Base-by-base conservation (phyloP, 2,888 invertebrate species). In the Pristionchus arcanus region DNA sequence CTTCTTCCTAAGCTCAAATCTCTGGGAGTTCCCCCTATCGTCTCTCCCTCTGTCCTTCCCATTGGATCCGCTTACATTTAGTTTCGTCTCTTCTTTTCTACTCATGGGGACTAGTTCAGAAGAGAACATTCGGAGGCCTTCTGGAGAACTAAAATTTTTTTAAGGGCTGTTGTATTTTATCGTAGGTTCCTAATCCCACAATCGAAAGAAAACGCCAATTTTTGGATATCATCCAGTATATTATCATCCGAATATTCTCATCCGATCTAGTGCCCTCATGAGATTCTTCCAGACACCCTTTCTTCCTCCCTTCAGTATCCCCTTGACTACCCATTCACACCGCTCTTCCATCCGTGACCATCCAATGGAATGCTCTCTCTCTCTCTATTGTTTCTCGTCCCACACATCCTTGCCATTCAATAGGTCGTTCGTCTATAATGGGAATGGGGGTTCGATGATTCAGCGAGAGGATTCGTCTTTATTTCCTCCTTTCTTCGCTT, bases 1-100 rank as follows among this genome's bases (percentile, higher is more conserved):
- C 34, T 2, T 16, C 42, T 49, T 49, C 42, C 31, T 74, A 21
- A 74, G 13, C 31, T 37, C 15, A 74, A 55, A 83, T 83, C 83
- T 31, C 83, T 15, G 53, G 53, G 55, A 55, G 83, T 53, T 83
- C 83, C 31, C n/a, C 25, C 11, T n/a, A 25, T 55, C 55, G 16
- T 21, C 21, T 34, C 77, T 7, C 42, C n/a, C 77, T 31, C 68
- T 71, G 68, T 34, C 68, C 68, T 71, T 71, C 68, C 4, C 68
- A 71, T 16, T 31, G 34, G 31, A 71, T 71, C 31, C 34, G 1
- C 7, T 71, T 71, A 19, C 68, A 71, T 31, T 71, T 34, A 31
- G 68, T 21, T 71, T 28, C 31, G 63, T n/a, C 81, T 81, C 49
- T 81, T n/a, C 81, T 49, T 81, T 81, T n/a, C 42, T 81, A 42